A percentile compares a stretch with the other conserved stretches of the same genome.
phyloP scores from a whole-genome alignment of 37 sponge, comb jelly and placozoan genomes.

The Cliona cf. orientalis region DNA sequence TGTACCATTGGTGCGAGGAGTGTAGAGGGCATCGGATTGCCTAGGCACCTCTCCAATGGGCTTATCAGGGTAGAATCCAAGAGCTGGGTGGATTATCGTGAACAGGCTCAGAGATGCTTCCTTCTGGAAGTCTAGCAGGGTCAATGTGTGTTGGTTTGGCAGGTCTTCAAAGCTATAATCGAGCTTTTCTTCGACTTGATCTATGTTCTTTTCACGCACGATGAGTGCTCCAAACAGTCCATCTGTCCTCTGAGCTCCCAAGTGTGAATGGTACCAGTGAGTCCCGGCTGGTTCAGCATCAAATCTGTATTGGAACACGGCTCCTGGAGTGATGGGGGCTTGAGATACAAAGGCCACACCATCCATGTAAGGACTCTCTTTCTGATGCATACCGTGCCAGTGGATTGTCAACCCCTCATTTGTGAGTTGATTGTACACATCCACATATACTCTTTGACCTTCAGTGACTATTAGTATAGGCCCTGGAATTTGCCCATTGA shows the following conservation, averaged over 20 bases:
- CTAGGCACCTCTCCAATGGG: slow-evolving; percentile 21
- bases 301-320: slow-evolving; percentile 67
- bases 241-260: slow-evolving; percentile 76
- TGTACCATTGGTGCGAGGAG: slow-evolving; percentile 12
- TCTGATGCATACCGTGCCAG: slow-evolving; percentile 89
- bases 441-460: slow-evolving; percentile 30
- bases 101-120: slow-evolving; percentile 54
- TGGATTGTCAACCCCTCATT: slow-evolving; percentile 75
- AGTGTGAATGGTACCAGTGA: slow-evolving; percentile 89
- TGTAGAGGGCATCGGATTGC: background rate
- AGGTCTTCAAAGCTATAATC: background rate
- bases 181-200: background rate
- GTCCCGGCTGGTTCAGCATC: slow-evolving; percentile 69
- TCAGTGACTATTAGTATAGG: slow-evolving; percentile 66
- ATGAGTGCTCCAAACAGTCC: slow-evolving; percentile 83
- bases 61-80: slow-evolving; percentile 31
- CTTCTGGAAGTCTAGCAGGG: slow-evolving; percentile 75
- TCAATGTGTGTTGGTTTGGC: slow-evolving; percentile 74
- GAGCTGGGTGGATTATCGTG: slow-evolving; percentile 22
- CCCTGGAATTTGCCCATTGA: slow-evolving; percentile 64
- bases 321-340: slow-evolving; percentile 55
- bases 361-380: slow-evolving; percentile 79
- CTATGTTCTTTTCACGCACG: slow-evolving; percentile 36
- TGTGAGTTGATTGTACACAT: slow-evolving; percentile 61
- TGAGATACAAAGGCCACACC: slow-evolving; percentile 79